These are phyloP conservation scores for Tiliqua scincoides DNA, from an alignment of 2,113 vertebrate genomes.

Conservation along the genomic window DNA sequence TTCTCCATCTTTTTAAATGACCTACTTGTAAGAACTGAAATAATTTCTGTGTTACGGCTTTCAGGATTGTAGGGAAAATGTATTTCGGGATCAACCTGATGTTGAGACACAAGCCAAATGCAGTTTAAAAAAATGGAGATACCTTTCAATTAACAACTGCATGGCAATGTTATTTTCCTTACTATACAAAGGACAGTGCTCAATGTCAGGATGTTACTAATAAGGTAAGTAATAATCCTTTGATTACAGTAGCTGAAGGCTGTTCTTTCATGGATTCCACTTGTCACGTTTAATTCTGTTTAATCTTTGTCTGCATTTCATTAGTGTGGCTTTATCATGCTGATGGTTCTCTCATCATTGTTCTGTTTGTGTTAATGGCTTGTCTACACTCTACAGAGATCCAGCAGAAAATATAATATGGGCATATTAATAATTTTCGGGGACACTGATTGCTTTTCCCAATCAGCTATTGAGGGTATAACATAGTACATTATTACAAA, in stretches of 20 bases:
- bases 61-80: slow-evolving; percentile 19
- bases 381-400: slow-evolving; percentile 57
- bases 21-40: slow-evolving; percentile 4
- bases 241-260: slow-evolving; percentile 79
- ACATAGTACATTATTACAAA: slow-evolving; percentile 57
- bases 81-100: slow-evolving; percentile 33
- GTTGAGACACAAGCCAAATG: slow-evolving; percentile 35
- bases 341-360: slow-evolving; percentile 64
- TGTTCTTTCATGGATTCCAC: slow-evolving; percentile 75
- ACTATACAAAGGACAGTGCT: no score
- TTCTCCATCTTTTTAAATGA: slow-evolving; percentile 31
- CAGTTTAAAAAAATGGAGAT: slow-evolving; percentile 38
- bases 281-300: slow-evolving; percentile 81
- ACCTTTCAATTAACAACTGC: no score
- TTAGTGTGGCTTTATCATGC: slow-evolving; percentile 72
- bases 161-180: no score
- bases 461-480: slow-evolving; percentile 71
- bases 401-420: slow-evolving; percentile 63
- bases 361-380: slow-evolving; percentile 70
- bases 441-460: slow-evolving; percentile 70
- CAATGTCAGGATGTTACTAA: slow-evolving; percentile 57
- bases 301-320: slow-evolving; percentile 78
- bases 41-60: slow-evolving; percentile 38
- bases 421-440: slow-evolving; percentile 65
- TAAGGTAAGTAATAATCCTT: slow-evolving; percentile 75